These are phyloP conservation scores for Syngnathus rostellatus DNA, from an alignment of 2,797 vertebrate genomes.

Conservation along the genomic window DNA sequence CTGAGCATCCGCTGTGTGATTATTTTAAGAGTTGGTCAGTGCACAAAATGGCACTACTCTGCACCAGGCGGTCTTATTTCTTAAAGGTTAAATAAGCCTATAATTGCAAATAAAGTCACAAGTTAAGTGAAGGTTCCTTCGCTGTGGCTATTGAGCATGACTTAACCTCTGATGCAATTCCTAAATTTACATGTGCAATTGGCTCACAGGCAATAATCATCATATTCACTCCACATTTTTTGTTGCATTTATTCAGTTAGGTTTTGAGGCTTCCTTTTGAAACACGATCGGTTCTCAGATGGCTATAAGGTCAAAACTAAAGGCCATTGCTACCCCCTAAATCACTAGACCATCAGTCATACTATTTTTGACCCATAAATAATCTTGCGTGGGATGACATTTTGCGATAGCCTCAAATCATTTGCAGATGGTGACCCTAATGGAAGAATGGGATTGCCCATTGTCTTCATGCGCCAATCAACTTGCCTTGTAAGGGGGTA, in stretches of 20 bases:
- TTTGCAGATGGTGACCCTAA: slow-evolving; percentile 32
- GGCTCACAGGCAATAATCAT: slow-evolving; percentile 30
- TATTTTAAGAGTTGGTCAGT: not conserved
- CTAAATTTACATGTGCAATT: slow-evolving; percentile 15
- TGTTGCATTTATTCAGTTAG: not conserved
- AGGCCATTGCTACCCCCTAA: slow-evolving; percentile 1
- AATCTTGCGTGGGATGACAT: slow-evolving; percentile 27
- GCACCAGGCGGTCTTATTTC: slow-evolving; percentile 28
- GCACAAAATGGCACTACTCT: slow-evolving; percentile 19
- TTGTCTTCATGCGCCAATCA: slow-evolving; percentile 40
- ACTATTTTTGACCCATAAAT: slow-evolving; percentile 40
- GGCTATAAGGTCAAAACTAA: slow-evolving; percentile 30
- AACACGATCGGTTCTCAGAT: slow-evolving; percentile 19
- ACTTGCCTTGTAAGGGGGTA: slow-evolving; percentile 40
- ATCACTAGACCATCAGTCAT: slow-evolving; percentile 22
- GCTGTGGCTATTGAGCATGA: slow-evolving; percentile 21
- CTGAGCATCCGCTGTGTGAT: no score
- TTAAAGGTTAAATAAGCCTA: slow-evolving; percentile 32
- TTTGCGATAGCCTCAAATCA: slow-evolving; percentile 28
- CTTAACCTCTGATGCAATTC: slow-evolving; percentile 2
- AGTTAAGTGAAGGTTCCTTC: slow-evolving; percentile 16
- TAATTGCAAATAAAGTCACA: slow-evolving; percentile 49
- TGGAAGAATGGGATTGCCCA: slow-evolving; percentile 28
- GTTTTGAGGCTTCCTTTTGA: slow-evolving; percentile 14
- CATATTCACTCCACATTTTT: slow-evolving; percentile 16